These are phyloP conservation scores for Typhlomys cinereus DNA, from an alignment of 2,113 vertebrate species.

Conservation along the genomic window DNA sequence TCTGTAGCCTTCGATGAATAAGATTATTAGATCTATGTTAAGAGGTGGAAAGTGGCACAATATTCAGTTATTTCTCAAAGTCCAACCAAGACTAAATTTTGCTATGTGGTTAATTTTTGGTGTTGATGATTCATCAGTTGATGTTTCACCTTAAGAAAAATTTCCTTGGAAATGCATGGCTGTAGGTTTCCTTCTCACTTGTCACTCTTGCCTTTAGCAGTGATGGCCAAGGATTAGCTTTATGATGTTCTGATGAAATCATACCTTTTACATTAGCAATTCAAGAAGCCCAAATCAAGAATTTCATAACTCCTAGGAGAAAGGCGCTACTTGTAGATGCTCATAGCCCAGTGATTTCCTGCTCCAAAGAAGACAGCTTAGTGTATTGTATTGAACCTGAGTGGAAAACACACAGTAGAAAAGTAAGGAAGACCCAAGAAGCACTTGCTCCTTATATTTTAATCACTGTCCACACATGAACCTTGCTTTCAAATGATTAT, in stretches of 20 bases:
- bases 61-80: slow-evolving; percentile 21
- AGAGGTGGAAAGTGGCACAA: neutral
- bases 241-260: slow-evolving; percentile 49
- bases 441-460: neutral
- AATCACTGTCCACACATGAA: neutral
- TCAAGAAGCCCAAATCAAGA: slow-evolving; percentile 27
- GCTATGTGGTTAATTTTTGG: neutral
- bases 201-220: slow-evolving; percentile 39
- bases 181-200: slow-evolving; percentile 29
- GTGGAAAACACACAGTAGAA: neutral
- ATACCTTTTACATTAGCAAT: slow-evolving; percentile 39
- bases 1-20: neutral
- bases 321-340: neutral
- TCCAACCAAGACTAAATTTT: slow-evolving; percentile 14
- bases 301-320: slow-evolving; percentile 43
- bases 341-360: slow-evolving; percentile 4
- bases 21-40: neutral
- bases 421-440: neutral
- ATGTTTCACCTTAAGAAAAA: slow-evolving; percentile 28
- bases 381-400: neutral
- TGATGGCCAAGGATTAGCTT: slow-evolving; percentile 14
- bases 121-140: slow-evolving; percentile 35
- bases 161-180: slow-evolving; percentile 14
- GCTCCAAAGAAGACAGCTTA: neutral
- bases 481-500: slow-evolving; percentile 30